phyloP scores from a whole-genome alignment of 2,888 invertebrate genomes.

The Bombyx huttoni region DNA sequence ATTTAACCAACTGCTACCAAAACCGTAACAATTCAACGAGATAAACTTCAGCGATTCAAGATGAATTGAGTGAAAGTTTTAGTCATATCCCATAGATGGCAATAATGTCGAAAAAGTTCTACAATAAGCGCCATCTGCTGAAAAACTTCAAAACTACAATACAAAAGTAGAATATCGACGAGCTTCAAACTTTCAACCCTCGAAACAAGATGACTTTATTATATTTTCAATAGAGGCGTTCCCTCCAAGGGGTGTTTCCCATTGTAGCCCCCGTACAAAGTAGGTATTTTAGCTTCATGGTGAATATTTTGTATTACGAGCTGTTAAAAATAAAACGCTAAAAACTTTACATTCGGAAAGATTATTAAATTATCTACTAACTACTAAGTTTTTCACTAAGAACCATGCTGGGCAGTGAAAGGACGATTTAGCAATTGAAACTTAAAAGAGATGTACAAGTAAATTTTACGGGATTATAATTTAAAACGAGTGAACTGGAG shows the following conservation, averaged over 20 bases:
- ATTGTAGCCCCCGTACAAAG: constrained; percentile 19
- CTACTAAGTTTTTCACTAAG: too few relatives aligned
- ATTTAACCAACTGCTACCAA: too few relatives aligned
- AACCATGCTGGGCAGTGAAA: too few relatives aligned
- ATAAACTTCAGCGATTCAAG: too few relatives aligned
- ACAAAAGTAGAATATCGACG: neutral
- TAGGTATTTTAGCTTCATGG: constrained; percentile 18
- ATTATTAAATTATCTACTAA: too few relatives aligned
- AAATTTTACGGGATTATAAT: too few relatives aligned
- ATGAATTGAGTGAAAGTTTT: neutral
- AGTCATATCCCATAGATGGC: constrained; percentile 22
- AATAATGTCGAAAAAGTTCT: constrained; percentile 3
- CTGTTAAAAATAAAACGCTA: neutral
- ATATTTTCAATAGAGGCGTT: constrained; percentile 30
- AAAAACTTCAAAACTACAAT: constrained; percentile 11
- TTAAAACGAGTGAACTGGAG: too few relatives aligned
- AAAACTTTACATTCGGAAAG: neutral
- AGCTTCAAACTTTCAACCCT: constrained; percentile 3
- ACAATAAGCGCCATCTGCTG: constrained; percentile 29
- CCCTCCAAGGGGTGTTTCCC: constrained; percentile 40
- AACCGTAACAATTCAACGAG: too few relatives aligned
- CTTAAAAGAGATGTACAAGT: too few relatives aligned
- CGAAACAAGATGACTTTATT: constrained; percentile 4
- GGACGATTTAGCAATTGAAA: too few relatives aligned
- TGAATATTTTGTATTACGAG: neutral